Evolutionary conservation across 2,888 invertebrate genomes (phyloP).

Genomic region (Crocallis elinguaria): DNA sequence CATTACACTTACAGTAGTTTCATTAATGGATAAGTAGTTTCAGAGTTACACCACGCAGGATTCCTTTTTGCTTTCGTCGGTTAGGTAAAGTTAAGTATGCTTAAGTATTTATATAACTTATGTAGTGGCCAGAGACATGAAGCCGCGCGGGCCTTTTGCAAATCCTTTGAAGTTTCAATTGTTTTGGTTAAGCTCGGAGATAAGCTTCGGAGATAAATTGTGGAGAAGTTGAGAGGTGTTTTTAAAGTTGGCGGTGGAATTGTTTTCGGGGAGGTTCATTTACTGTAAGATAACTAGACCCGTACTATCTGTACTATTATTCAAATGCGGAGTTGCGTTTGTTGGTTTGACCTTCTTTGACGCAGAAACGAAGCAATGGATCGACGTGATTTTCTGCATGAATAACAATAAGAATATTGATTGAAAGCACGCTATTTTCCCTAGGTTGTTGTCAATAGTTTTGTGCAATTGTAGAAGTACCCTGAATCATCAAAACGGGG

Average conservation of each 20-base stretch:
- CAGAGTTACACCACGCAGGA: conserved; percentile 30
- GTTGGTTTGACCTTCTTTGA: too few species aligned
- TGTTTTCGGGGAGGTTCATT: too few species aligned
- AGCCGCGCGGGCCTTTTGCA: conserved; percentile 11
- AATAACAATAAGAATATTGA: too few species aligned
- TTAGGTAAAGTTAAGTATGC: conserved; percentile 36
- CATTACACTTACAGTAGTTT: conserved; percentile 9
- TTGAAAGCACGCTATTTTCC: too few species aligned
- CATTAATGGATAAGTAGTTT: conserved; percentile 27
- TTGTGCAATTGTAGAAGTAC: too few species aligned
- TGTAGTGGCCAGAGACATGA: conserved; percentile 24
- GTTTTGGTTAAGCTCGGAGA: conserved; percentile 19
- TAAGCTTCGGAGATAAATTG: conserved; percentile 9
- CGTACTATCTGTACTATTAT: too few species aligned
- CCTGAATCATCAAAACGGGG: too few species aligned
- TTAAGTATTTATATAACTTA: conserved; percentile 39
- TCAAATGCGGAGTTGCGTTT: too few species aligned
- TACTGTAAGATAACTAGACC: too few species aligned
- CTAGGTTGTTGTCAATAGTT: too few species aligned
- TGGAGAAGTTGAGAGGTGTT: conserved; percentile 3
- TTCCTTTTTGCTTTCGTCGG: conserved; percentile 35
- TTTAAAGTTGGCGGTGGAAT: background rate
- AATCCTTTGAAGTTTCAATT: conserved; percentile 28
- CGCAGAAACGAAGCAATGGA: too few species aligned
- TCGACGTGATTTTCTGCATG: too few species aligned